These are phyloP conservation scores for Choloepus hoffmanni DNA, from an alignment of 2,113 vertebrate species.

Conservation along the genomic window DNA sequence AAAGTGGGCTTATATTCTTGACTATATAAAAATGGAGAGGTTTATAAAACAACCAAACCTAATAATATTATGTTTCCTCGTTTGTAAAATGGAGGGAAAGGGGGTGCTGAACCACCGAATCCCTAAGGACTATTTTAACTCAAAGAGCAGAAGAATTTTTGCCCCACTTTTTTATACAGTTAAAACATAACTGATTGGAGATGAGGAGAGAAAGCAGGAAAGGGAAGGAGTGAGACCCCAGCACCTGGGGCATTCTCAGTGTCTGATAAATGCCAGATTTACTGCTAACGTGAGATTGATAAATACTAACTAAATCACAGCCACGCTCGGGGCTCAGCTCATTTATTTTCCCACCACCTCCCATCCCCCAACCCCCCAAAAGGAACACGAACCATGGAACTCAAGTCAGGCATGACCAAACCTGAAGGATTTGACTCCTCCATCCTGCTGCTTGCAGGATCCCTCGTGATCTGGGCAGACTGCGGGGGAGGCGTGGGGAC, in stretches of 20 bases:
- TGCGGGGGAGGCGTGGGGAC: neutral
- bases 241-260: neutral
- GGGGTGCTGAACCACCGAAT: neutral
- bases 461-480: conserved; percentile 60
- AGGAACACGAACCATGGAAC: conserved; percentile 62
- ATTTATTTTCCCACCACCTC: conserved; percentile 41
- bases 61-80: neutral
- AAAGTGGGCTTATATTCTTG: neutral
- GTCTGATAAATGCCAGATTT: conserved; percentile 63
- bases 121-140: neutral
- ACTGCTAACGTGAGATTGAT: conserved; percentile 61
- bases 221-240: neutral
- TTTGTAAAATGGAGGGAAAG: neutral
- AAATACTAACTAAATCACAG: conserved; percentile 69
- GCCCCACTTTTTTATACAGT: neutral
- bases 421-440: conserved; percentile 73
- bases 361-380: neutral
- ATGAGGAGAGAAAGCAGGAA: conserved; percentile 32
- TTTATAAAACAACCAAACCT: neutral
- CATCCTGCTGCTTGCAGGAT: conserved; percentile 47
- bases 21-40: neutral
- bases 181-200: conserved; percentile 38
- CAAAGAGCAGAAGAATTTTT: neutral
- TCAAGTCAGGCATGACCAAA: conserved; percentile 77
- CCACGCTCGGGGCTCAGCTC: conserved; percentile 38